Evolutionary conservation across 2,888 invertebrate species (phyloP), one percentile per base, ranked within the genome.

Genomic region (Caradrina clavipalpis): DNA sequence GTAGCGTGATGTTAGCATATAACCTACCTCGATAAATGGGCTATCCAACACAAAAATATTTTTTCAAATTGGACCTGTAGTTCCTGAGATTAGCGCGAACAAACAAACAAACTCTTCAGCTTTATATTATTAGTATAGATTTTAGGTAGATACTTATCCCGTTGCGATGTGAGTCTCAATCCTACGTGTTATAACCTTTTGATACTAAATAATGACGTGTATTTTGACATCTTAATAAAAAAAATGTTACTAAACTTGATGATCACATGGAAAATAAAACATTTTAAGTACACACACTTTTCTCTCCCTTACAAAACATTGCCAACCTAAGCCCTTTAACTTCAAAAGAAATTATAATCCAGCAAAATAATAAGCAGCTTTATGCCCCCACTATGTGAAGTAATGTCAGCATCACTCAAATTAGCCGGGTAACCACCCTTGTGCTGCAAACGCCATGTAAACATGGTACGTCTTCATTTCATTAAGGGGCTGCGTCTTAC

Each of bases 391-490:
- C 47, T 66, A 72, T 62, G 65, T 72, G 72, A 65, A 79, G 62
- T 50, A 26, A 80, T 59, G 80, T 77, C 75, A 59, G 77, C 82
- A 70, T 83, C 84, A 83, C 81, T 87, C 82, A 88, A 89, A 89
- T 88, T 88, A 88, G 83, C 80, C 76, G 86, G 81, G 77, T 88
- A 87, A 83, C 86, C 89, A 87, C 87, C 86, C 77, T 79, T 81
- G 81, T 86, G 86, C 66, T 68, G 73, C 65, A 80, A 84, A 76
- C 78, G 82, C 82, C 87, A 86, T 89, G 89, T 89, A 90, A 91
- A 89, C 90, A 88, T 84, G 86, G 87, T 85, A 88, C 86, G 86
- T 90, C 91, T 92, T 92, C 90, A 91, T 91, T 92, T 91, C 89
- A 91, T 92, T 92, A 92, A 84, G 87, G 84, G 84, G 82, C 81